phyloP scores from a whole-genome alignment of 2,888 invertebrate species.

The Pachydiplax longipennis region DNA sequence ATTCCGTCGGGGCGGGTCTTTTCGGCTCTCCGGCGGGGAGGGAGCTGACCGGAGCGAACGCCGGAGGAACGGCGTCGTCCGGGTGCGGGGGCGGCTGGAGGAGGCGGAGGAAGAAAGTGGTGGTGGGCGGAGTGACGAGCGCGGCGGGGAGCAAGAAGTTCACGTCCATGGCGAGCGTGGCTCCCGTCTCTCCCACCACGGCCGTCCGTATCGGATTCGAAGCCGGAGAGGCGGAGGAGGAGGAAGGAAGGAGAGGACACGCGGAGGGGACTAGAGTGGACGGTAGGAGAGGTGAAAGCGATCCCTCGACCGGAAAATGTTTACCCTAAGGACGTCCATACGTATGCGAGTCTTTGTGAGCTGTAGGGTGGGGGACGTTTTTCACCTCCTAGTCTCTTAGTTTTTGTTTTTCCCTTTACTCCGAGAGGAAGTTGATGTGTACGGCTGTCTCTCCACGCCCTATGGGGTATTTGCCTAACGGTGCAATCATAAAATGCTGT shows the following conservation, averaged over 20 bases:
- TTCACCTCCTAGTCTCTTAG: too few species aligned
- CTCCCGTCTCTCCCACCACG: neutral
- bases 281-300: constrained; percentile 21
- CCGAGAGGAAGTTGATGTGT: neutral
- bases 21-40: constrained; percentile 19
- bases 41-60: constrained; percentile 8
- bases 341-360: neutral
- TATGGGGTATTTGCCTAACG: neutral
- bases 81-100: neutral
- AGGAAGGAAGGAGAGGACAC: neutral
- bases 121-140: neutral
- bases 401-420: neutral
- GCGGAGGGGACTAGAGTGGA: neutral
- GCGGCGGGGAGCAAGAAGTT: neutral
- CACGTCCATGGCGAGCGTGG: constrained; percentile 4
- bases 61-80: neutral
- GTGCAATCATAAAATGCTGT: neutral
- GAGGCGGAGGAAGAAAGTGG: constrained; percentile 10
- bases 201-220: neutral
- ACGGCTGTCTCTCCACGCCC: neutral
- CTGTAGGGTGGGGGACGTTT: neutral
- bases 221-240: neutral
- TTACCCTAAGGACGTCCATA: constrained; percentile 10
- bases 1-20: constrained; percentile 31
- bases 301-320: constrained; percentile 23